Evolutionary conservation across 1,140 invertebrate genomes (phyloP).

Genomic region (Brachionus sp.): DNA sequence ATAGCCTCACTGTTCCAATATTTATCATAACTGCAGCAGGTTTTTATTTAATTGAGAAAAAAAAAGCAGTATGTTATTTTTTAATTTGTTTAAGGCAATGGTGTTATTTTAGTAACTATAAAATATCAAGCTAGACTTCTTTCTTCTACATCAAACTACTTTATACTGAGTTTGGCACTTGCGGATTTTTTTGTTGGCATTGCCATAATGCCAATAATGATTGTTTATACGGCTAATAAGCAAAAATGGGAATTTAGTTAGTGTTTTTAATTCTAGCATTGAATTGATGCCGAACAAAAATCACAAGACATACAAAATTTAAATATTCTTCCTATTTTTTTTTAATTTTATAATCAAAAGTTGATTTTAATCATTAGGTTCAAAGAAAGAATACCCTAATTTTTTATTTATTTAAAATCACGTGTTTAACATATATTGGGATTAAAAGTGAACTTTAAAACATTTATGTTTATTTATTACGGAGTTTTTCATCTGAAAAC

Average conservation of each 20-base stretch:
- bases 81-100: constrained; percentile 11
- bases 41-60: background rate
- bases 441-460: too few species aligned
- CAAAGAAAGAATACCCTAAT: too few species aligned
- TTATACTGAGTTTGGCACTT: constrained; percentile 31
- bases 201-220: constrained; percentile 43
- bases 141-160: constrained; percentile 29
- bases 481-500: too few species aligned
- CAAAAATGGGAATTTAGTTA: constrained; percentile 18
- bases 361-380: too few species aligned
- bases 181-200: constrained; percentile 45
- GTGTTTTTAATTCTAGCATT: background rate
- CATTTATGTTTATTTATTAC: too few species aligned
- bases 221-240: constrained; percentile 11
- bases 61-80: background rate
- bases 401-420: too few species aligned
- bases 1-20: constrained; percentile 35
- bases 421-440: too few species aligned
- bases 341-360: too few species aligned
- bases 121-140: constrained; percentile 36
- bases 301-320: too few species aligned
- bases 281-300: too few species aligned
- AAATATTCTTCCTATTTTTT: too few species aligned
- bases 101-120: constrained; percentile 39
- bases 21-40: constrained; percentile 30